phyloP scores from a whole-genome alignment of 1,140 invertebrate species.

The Cydia splendana region DNA sequence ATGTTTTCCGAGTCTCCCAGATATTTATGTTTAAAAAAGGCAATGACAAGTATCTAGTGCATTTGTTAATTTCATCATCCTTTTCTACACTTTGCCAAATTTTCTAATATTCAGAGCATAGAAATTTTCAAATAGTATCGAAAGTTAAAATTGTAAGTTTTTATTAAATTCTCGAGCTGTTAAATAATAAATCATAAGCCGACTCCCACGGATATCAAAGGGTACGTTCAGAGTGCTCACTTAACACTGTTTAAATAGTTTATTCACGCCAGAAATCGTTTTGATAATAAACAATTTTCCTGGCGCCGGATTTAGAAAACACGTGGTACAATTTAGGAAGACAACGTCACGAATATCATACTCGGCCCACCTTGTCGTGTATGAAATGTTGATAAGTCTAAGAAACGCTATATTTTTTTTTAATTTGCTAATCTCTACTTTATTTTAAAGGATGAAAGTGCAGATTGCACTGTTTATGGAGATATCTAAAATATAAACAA shows the following conservation, averaged over 20 bases:
- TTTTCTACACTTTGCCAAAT: neutral
- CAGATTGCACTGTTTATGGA: neutral
- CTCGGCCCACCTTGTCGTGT: conserved; percentile 41
- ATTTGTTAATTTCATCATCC: too few relatives aligned
- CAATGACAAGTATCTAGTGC: too few relatives aligned
- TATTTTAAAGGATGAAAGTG: conserved; percentile 34
- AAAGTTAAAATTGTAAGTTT: conserved; percentile 35
- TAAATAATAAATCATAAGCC: conserved; percentile 70
- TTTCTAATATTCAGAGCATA: neutral
- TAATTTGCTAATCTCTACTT: neutral
- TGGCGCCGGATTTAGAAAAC: conserved; percentile 18
- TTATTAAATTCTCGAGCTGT: conserved; percentile 44
- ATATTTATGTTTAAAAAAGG: too few relatives aligned
- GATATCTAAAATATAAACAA: conserved; percentile 22
- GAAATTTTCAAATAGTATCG: neutral
- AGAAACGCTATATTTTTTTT: conserved; percentile 4
- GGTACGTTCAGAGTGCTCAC: conserved; percentile 62
- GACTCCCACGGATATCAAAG: conserved; percentile 58
- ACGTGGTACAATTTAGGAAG: conserved; percentile 19
- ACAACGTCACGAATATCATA: conserved; percentile 31
- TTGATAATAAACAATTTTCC: conserved; percentile 23
- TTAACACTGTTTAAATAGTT: conserved; percentile 50
- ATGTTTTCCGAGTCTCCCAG: too few relatives aligned
- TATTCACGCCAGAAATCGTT: conserved; percentile 26
- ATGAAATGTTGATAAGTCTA: conserved; percentile 43